A percentile compares a stretch with the other conserved stretches of the same genome.
phyloP scores from a whole-genome alignment of 2,797 vertebrate species.

The Psittacula echo region DNA sequence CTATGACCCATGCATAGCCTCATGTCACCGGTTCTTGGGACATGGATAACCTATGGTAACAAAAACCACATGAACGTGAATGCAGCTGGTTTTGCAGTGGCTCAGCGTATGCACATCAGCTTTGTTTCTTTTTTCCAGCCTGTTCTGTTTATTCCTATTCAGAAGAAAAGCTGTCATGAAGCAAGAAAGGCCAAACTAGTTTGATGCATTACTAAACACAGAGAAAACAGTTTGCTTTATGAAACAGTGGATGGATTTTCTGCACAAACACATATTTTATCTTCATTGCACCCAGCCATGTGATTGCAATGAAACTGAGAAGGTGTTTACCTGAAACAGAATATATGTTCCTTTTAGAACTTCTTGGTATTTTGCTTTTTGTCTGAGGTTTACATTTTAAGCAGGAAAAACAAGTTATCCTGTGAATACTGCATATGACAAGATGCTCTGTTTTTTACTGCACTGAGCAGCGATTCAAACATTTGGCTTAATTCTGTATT shows the following conservation, averaged over 20 bases:
- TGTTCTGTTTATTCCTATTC: background rate
- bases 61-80: background rate
- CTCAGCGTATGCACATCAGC: background rate
- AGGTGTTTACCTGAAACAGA: conserved; percentile 38
- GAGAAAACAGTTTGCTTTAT: background rate
- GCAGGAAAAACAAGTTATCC: conserved; percentile 29
- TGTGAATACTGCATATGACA: background rate
- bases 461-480: background rate
- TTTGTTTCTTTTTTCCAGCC: background rate
- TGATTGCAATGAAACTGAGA: conserved; percentile 27
- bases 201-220: background rate
- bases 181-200: background rate
- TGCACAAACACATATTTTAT: background rate
- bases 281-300: background rate
- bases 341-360: background rate
- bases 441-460: background rate
- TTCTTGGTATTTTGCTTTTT: background rate
- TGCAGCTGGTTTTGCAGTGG: background rate
- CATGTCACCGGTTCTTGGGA: background rate
- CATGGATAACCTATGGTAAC: accelerated
- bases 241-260: background rate
- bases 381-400: background rate
- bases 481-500: background rate
- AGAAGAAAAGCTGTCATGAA: background rate
- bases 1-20: accelerated